phyloP scores from a whole-genome alignment of 2,113 vertebrate genomes.

The Pionites leucogaster region DNA sequence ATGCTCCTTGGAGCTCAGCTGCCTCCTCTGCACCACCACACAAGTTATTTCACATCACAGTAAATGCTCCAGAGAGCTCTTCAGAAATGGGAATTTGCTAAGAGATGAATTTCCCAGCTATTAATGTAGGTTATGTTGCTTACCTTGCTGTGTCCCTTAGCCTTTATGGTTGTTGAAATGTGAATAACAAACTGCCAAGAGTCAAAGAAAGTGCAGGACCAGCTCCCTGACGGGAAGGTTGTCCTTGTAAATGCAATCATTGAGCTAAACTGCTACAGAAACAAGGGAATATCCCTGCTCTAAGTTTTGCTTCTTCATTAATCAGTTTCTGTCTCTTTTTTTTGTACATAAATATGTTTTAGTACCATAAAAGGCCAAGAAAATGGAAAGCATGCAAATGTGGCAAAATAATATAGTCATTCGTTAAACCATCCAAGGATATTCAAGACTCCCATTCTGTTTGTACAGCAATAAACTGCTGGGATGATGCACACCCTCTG shows the following conservation, averaged over 20 bases:
- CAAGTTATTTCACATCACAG: background rate
- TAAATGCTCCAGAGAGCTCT: background rate
- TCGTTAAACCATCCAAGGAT: background rate
- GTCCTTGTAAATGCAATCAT: background rate
- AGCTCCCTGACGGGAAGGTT: background rate
- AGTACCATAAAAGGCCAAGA: background rate
- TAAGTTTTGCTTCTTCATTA: background rate
- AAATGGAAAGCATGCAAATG: background rate
- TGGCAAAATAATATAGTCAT: background rate
- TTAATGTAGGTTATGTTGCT: background rate
- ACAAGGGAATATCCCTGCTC: background rate
- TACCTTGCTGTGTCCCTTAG: background rate
- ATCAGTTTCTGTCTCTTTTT: background rate
- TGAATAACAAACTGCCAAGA: background rate
- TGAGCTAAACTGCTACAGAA: background rate
- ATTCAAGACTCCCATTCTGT: background rate
- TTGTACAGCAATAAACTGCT: background rate
- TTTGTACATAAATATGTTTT: background rate
- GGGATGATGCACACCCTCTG: background rate
- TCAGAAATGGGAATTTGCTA: background rate
- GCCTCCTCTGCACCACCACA: background rate
- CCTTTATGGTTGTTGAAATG: background rate
- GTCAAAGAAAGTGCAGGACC: background rate
- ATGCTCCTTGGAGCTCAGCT: background rate
- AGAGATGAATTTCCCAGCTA: background rate